These are phyloP conservation scores for Dicerorhinus sumatrensis DNA, from an alignment of 2,113 vertebrate species.

Conservation along the genomic window DNA sequence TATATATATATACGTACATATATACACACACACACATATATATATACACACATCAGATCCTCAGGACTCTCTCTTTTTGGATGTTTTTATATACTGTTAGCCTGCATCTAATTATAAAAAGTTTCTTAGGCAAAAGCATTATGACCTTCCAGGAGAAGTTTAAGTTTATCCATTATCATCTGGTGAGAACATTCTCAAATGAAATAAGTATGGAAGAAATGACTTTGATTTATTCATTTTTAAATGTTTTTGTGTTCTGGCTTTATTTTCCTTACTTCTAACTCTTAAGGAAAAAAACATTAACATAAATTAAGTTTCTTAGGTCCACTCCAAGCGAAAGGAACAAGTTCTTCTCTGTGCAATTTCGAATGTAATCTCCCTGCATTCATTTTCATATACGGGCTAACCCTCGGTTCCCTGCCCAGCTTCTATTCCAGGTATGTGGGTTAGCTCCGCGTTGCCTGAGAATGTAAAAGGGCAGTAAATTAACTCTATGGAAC, in stretches of 20 bases:
- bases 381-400: conserved; percentile 65
- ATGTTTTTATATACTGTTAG: not conserved
- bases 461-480: conserved; percentile 77
- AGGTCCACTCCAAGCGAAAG: conserved; percentile 67
- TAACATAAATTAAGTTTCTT: conserved; percentile 74
- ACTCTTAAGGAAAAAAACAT: conserved; percentile 49
- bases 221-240: conserved; percentile 63
- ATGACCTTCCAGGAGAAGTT: conserved; percentile 24
- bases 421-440: conserved; percentile 23
- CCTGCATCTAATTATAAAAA: conserved; percentile 14
- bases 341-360: conserved; percentile 68
- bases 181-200: conserved; percentile 39
- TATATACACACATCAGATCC: not conserved
- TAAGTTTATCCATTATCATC: conserved; percentile 56
- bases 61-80: not conserved
- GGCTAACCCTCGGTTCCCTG: conserved; percentile 72
- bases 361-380: conserved; percentile 64
- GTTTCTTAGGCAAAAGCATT: not conserved
- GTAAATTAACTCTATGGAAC: conserved; percentile 78
- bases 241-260: conserved; percentile 55
- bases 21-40: not conserved
- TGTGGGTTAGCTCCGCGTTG: conserved; percentile 61
- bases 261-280: conserved; percentile 66
- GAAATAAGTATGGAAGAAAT: conserved; percentile 36
- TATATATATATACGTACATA: not conserved